Evolutionary conservation across 2,888 invertebrate genomes (phyloP).

Genomic region (Stenichneumon culpator): DNA sequence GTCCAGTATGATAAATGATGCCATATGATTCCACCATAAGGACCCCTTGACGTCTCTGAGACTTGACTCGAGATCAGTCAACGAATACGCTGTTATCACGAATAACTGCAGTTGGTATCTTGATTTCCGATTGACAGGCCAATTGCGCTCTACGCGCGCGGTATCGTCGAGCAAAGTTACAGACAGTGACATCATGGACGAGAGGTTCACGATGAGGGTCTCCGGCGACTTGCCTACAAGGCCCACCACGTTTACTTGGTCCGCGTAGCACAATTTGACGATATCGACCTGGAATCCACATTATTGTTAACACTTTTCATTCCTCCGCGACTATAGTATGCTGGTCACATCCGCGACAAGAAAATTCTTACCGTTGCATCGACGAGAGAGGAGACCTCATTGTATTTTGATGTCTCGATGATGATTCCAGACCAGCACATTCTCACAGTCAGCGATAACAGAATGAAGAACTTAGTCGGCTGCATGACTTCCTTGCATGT

Average conservation of each 20-base stretch:
- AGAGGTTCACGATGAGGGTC: background rate
- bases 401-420: background rate
- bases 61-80: background rate
- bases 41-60: constrained; percentile 43
- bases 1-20: constrained; percentile 59
- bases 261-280: constrained; percentile 15
- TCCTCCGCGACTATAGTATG: background rate
- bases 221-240: constrained; percentile 16
- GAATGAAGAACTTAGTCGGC: background rate
- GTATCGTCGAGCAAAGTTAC: constrained; percentile 7
- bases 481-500: background rate
- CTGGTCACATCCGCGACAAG: no score
- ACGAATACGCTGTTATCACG: constrained; percentile 6
- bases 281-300: constrained; percentile 19
- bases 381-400: background rate
- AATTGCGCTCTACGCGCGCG: no score
- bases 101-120: constrained; percentile 28
- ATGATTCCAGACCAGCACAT: constrained; percentile 2
- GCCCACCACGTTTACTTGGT: background rate
- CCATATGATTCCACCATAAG: constrained; percentile 70
- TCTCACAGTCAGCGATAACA: background rate
- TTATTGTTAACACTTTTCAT: background rate
- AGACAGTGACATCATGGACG: background rate
- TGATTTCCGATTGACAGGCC: background rate
- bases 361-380: constrained; percentile 13